Evolutionary conservation across 1,140 invertebrate genomes (phyloP).

Genomic region (Drosophila nigromelanica): DNA sequence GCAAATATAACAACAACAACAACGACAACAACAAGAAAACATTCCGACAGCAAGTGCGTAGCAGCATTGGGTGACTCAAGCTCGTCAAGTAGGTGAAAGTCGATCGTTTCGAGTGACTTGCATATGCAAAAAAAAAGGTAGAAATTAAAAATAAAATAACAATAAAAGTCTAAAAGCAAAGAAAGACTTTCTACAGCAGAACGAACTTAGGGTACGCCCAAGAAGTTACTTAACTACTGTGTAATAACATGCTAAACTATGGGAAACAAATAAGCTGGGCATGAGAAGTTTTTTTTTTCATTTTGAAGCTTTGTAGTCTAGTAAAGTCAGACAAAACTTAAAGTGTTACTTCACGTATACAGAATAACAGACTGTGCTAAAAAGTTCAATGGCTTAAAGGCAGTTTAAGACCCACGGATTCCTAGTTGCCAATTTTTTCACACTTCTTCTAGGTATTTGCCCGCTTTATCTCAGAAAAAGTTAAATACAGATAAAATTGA

Average conservation of each 20-base stretch:
- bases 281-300: background rate
- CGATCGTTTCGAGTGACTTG: conserved; percentile 69
- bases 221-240: conserved; percentile 27
- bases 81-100: conserved; percentile 72
- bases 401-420: too few species aligned
- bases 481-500: too few species aligned
- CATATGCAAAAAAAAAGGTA: conserved; percentile 70
- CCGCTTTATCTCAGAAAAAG: too few species aligned
- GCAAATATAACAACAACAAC: conserved; percentile 42
- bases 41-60: conserved; percentile 63
- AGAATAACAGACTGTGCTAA: too few species aligned
- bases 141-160: conserved; percentile 31
- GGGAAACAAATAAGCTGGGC: background rate
- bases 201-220: conserved; percentile 10
- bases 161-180: conserved; percentile 11
- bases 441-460: too few species aligned
- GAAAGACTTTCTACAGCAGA: conserved; percentile 26
- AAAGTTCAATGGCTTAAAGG: too few species aligned
- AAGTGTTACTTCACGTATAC: too few species aligned
- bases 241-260: background rate
- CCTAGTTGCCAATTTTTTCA: too few species aligned
- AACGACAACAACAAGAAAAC: conserved; percentile 24
- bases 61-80: conserved; percentile 65
- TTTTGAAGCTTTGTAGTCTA: background rate
- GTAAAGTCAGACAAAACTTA: too few species aligned